Conservation (phyloP, 2,113 vertebrate genomes). For the Gnathochromis pfefferi region DNA sequence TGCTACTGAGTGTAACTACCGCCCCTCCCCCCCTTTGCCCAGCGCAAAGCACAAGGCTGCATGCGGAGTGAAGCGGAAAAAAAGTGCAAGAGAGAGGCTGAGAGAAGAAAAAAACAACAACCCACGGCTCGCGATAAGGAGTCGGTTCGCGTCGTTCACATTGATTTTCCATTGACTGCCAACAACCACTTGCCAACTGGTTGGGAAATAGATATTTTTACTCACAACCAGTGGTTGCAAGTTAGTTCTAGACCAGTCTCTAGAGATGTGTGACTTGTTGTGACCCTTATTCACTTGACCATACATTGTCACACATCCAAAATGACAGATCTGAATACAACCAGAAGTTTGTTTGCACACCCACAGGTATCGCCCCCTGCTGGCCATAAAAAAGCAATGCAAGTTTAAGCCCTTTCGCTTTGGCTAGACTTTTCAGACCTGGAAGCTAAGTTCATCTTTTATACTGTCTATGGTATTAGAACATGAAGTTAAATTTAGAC, state of each 20-base stretch:
- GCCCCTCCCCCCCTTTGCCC: neutral
- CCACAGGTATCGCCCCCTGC: neutral
- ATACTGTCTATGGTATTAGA: neutral
- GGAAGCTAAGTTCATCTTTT: neutral
- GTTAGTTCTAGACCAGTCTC: neutral
- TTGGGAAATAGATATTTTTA: neutral
- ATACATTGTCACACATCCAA: neutral
- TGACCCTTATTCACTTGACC: neutral
- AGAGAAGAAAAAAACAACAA: too few relatives aligned
- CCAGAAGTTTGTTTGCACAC: neutral
- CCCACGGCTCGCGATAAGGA: neutral
- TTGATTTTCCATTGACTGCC: neutral
- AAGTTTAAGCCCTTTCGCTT: neutral
- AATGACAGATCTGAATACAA: neutral
- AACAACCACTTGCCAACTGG: neutral
- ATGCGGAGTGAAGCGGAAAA: accelerated
- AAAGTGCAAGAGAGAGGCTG: neutral
- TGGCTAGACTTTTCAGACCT: neutral
- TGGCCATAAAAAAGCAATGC: neutral
- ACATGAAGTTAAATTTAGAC: neutral
- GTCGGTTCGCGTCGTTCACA: accelerated
- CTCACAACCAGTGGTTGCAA: neutral
- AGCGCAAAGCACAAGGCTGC: neutral
- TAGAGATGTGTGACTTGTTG: neutral
- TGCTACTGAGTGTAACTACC: neutral